Evolutionary conservation across 2,888 invertebrate species (phyloP).

Genomic region (Drosophila neoperkinsi): DNA sequence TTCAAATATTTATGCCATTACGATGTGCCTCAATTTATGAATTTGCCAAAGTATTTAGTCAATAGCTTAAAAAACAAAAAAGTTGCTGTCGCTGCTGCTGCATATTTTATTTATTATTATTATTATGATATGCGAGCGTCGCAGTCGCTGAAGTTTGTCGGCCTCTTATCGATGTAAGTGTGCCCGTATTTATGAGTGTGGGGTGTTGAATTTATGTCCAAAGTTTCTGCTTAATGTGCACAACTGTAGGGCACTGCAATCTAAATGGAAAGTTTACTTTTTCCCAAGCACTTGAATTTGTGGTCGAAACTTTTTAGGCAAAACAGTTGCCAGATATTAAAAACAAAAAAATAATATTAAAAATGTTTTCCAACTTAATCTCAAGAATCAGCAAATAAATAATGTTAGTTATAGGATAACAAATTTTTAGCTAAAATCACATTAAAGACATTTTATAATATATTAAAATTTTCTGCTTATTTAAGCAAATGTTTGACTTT

Average conservation of each 20-base stretch:
- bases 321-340: slow-evolving; percentile 13
- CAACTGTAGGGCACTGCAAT: slow-evolving; percentile 52
- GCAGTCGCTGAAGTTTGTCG: slow-evolving; percentile 17
- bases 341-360: neutral
- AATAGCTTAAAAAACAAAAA: slow-evolving; percentile 67
- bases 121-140: slow-evolving; percentile 49
- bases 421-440: neutral
- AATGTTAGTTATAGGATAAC: neutral
- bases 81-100: slow-evolving; percentile 38
- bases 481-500: slow-evolving; percentile 15
- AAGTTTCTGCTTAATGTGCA: slow-evolving; percentile 69
- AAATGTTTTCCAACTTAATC: neutral
- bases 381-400: neutral
- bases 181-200: slow-evolving; percentile 60
- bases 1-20: slow-evolving; percentile 75
- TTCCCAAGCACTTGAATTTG: slow-evolving; percentile 38
- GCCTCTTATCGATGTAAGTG: slow-evolving; percentile 59
- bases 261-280: slow-evolving; percentile 54
- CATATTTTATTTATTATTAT: slow-evolving; percentile 68
- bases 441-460: neutral
- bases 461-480: neutral
- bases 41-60: slow-evolving; percentile 79
- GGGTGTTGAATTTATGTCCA: slow-evolving; percentile 66
- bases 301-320: slow-evolving; percentile 23
- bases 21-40: slow-evolving; percentile 74